phyloP scores from a whole-genome alignment of 2,113 vertebrate genomes.

The Mixornis gularis region DNA sequence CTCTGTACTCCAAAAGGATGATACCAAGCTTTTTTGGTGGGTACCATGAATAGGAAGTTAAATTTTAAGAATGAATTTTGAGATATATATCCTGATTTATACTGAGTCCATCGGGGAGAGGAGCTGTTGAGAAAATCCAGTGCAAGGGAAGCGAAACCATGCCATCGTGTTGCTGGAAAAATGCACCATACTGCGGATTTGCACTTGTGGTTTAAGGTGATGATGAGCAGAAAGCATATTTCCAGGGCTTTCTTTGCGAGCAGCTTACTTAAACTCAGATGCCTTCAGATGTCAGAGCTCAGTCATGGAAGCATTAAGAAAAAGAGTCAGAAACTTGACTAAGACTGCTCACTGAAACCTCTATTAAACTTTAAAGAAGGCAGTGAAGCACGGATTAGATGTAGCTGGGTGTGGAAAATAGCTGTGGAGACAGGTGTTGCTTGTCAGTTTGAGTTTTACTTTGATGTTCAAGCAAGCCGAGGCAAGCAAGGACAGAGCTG shows the following conservation, averaged over 20 bases:
- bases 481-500: background rate
- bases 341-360: background rate
- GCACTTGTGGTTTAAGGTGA: background rate
- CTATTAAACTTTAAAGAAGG: slow-evolving; percentile 22
- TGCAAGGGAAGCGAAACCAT: background rate
- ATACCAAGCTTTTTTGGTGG: background rate
- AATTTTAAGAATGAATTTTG: background rate
- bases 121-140: background rate
- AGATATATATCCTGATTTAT: background rate
- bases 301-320: background rate
- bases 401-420: slow-evolving; percentile 31
- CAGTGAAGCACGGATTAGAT: slow-evolving; percentile 24
- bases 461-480: background rate
- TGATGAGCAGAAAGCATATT: background rate
- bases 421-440: slow-evolving; percentile 33
- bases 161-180: background rate
- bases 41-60: background rate
- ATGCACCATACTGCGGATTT: background rate
- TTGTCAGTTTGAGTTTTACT: slow-evolving; percentile 33
- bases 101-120: background rate
- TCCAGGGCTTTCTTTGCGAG: background rate
- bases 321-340: slow-evolving; percentile 14
- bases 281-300: slow-evolving; percentile 6
- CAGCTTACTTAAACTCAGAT: slow-evolving; percentile 5
- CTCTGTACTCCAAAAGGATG: background rate